Evolutionary conservation across 2,888 invertebrate genomes (phyloP).

Genomic region (Diachrysia chrysitis): DNA sequence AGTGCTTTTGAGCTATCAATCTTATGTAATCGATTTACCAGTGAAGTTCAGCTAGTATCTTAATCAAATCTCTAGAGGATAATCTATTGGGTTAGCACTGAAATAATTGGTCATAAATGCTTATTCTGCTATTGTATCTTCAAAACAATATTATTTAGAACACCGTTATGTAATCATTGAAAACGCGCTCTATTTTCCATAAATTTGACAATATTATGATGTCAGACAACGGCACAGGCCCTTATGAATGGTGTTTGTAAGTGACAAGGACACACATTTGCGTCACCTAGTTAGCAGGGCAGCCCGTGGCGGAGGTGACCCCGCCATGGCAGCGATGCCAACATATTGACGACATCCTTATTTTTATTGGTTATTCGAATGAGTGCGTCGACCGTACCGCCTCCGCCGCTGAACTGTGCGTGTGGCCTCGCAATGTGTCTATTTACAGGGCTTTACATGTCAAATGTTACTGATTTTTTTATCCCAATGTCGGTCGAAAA

Average conservation of each 20-base stretch:
- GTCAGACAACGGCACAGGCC: conserved; percentile 39
- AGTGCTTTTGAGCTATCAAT: conserved; percentile 37
- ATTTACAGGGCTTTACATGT: conserved; percentile 66
- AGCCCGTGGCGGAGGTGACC: conserved; percentile 79
- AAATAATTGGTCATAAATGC: conserved; percentile 10
- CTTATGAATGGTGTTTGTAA: conserved; percentile 56
- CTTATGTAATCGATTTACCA: conserved; percentile 59
- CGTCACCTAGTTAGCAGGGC: conserved; percentile 63
- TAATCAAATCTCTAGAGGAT: conserved; percentile 16
- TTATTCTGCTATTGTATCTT: conserved; percentile 9
- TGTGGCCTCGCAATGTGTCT: conserved; percentile 81
- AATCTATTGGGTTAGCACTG: conserved; percentile 18
- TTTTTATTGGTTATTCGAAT: conserved; percentile 84
- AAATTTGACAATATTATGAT: conserved; percentile 31
- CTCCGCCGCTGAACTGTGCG: conserved; percentile 79
- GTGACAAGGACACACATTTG: conserved; percentile 55
- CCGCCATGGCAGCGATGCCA: conserved; percentile 82
- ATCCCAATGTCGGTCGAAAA: conserved; percentile 37
- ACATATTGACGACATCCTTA: conserved; percentile 89
- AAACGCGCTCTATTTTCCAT: conserved; percentile 13
- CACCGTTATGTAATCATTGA: conserved; percentile 44
- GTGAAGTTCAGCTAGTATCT: conserved; percentile 34
- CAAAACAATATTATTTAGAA: conserved; percentile 10
- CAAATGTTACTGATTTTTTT: conserved; percentile 43
- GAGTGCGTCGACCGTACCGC: conserved; percentile 86